Conservation (phyloP, 2,888 invertebrate genomes). For the Chloroclystis v-ata region DNA sequence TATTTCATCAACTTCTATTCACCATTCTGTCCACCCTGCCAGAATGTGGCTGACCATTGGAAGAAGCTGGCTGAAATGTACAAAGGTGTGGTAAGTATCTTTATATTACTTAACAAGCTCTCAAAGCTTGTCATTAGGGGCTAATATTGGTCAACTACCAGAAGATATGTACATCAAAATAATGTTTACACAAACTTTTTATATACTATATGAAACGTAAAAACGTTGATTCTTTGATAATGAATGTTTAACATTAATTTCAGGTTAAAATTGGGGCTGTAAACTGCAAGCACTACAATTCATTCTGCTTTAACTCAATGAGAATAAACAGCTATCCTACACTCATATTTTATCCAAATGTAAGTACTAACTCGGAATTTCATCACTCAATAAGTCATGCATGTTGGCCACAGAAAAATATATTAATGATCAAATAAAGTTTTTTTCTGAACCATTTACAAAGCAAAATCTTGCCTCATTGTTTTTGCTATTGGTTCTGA, state of each 20-base stretch:
- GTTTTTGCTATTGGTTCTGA: too few species aligned
- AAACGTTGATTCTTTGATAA: not conserved
- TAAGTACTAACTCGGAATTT: too few species aligned
- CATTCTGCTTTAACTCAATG: constrained; percentile 84
- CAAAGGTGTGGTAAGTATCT: constrained; percentile 83
- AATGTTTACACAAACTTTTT: not conserved
- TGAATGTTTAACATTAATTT: constrained; percentile 13
- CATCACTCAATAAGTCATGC: too few species aligned
- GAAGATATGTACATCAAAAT: not conserved
- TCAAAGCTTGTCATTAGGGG: too few species aligned
- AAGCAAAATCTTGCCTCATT: too few species aligned
- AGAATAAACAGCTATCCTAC: constrained; percentile 87
- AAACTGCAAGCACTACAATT: constrained; percentile 91
- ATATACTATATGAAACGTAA: too few species aligned
- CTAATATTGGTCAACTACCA: not conserved
- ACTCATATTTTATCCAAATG: constrained; percentile 81
- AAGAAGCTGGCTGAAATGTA: constrained; percentile 85
- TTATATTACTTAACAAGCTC: too few species aligned
- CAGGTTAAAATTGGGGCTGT: constrained; percentile 86
- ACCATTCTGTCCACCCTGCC: constrained; percentile 91
- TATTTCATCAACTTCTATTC: constrained; percentile 95
- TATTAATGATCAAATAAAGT: too few species aligned
- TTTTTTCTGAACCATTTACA: too few species aligned
- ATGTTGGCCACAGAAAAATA: too few species aligned
- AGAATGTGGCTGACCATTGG: constrained; percentile 89